A percentile compares a stretch with the other conserved stretches of the same genome.
Evolutionary conservation across 35 echinoderm and acorn worm genomes (phyloP).

Genomic region (Ophiothrix spiculata): DNA sequence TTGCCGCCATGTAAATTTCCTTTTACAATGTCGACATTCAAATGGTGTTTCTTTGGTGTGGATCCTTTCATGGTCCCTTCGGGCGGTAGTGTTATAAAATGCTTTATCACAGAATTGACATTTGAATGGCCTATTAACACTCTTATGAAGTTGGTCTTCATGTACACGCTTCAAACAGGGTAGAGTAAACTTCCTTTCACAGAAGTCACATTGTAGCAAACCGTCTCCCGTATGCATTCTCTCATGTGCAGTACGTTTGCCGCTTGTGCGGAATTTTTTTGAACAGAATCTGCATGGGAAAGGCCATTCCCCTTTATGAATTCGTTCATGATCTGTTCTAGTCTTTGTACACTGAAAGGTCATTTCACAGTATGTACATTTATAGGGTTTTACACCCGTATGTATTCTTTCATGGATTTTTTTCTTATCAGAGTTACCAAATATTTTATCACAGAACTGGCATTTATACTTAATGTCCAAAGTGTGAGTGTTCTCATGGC

Average conservation of each 20-base stretch:
- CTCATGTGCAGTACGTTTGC: not conserved
- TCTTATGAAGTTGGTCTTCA: too few species aligned
- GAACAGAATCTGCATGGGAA: not conserved
- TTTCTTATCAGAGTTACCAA: not conserved
- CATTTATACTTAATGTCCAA: not conserved
- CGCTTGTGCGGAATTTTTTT: not conserved
- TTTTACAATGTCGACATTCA: too few species aligned
- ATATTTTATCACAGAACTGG: not conserved
- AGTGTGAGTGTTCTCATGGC: not conserved
- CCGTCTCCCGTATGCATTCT: too few species aligned
- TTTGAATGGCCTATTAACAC: too few species aligned
- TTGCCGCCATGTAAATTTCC: too few species aligned
- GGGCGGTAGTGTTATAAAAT: too few species aligned
- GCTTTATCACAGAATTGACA: too few species aligned
- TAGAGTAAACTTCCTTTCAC: too few species aligned
- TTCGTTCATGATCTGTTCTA: not conserved
- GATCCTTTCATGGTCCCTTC: too few species aligned
- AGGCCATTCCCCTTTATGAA: not conserved
- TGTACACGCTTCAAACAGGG: too few species aligned
- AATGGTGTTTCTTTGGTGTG: too few species aligned
- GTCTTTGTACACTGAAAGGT: not conserved
- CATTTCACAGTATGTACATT: not conserved
- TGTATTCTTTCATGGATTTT: not conserved
- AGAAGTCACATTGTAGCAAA: too few species aligned
- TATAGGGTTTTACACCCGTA: not conserved